phyloP scores from a whole-genome alignment of 2,888 invertebrate genomes.

The Acrocera orbiculus region DNA sequence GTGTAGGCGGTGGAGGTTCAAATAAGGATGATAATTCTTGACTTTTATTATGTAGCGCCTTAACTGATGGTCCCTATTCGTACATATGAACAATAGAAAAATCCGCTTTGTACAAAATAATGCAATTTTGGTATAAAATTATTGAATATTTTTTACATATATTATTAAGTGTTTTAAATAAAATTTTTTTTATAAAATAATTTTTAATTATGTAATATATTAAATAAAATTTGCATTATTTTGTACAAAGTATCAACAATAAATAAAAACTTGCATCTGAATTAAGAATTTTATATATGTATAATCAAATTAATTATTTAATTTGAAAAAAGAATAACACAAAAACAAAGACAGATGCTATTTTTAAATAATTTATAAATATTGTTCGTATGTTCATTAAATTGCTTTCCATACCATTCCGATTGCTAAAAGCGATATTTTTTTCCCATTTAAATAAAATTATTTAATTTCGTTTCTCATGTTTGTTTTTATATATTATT shows the following conservation, averaged over 20 bases:
- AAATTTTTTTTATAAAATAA: neutral
- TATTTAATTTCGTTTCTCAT: neutral
- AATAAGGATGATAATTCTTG: conserved; percentile 92
- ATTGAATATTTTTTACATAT: conserved; percentile 14
- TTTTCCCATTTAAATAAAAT: neutral
- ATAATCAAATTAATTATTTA: too few relatives aligned
- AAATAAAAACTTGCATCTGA: neutral
- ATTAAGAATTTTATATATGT: neutral
- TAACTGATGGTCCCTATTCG: conserved; percentile 89
- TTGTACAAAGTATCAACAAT: neutral
- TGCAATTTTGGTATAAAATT: conserved; percentile 26
- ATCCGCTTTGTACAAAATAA: conserved; percentile 28
- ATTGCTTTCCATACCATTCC: conserved; percentile 36
- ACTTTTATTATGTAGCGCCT: conserved; percentile 98
- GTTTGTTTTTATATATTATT: conserved; percentile 8
- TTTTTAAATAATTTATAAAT: conserved; percentile 8
- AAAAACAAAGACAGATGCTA: neutral
- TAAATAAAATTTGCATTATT: neutral
- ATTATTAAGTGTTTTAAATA: neutral
- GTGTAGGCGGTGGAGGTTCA: conserved; percentile 44
- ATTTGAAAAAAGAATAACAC: neutral
- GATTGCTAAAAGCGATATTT: conserved; percentile 24
- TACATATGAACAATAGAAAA: conserved; percentile 34
- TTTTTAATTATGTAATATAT: too few relatives aligned
- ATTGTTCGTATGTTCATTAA: conserved; percentile 30